A percentile compares a stretch with the other conserved stretches of the same genome.
Evolutionary conservation across 1,140 invertebrate genomes (phyloP).

Genomic region (Tenebrio molitor): DNA sequence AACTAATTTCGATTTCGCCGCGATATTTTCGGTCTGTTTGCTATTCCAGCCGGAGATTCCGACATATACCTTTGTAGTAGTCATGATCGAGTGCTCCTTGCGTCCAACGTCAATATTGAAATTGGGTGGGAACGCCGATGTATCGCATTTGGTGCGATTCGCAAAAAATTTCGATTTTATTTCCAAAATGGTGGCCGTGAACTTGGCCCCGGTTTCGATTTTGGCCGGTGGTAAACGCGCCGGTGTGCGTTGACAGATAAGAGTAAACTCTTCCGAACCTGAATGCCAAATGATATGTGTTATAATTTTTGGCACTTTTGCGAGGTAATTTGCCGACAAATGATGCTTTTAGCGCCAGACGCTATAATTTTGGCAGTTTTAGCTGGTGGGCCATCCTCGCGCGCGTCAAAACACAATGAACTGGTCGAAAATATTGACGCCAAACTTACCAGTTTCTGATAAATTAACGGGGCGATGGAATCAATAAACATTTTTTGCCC

Average conservation of each 20-base stretch:
- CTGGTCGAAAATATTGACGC: too few species aligned
- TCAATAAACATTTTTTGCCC: too few species aligned
- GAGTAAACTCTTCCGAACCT: background rate
- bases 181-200: background rate
- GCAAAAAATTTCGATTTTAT: background rate
- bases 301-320: background rate
- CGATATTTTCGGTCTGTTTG: slow-evolving; percentile 31
- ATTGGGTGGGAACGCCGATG: too few species aligned
- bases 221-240: background rate
- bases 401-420: background rate
- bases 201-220: too few species aligned
- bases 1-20: slow-evolving; percentile 7
- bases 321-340: background rate
- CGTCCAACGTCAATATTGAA: too few species aligned
- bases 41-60: slow-evolving; percentile 45
- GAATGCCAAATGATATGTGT: background rate
- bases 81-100: background rate
- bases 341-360: background rate
- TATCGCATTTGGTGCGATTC: too few species aligned
- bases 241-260: background rate
- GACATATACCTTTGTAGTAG: background rate
- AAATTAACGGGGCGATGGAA: too few species aligned
- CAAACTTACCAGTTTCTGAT: too few species aligned
- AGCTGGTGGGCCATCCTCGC: too few species aligned
- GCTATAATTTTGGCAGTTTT: background rate